Conservation (phyloP, 2,888 invertebrate species). For the Nymphalis urticae region DNA sequence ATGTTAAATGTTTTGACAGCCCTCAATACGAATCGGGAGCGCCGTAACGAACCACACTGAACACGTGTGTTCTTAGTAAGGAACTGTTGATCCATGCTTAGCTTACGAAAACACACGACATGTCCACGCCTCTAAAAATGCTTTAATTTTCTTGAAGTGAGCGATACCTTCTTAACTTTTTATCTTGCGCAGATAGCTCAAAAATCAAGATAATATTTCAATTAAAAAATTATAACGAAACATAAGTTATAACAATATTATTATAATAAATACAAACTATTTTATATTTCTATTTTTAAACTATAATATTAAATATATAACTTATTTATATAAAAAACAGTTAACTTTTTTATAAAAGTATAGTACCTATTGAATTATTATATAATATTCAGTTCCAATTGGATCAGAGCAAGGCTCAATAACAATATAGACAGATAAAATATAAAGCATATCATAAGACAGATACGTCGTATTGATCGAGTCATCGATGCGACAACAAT, state of each 20-base stretch:
- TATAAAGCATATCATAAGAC: slow-evolving; percentile 41
- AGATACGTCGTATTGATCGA: slow-evolving; percentile 73
- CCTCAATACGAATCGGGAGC: slow-evolving; percentile 45
- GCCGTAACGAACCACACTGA: slow-evolving; percentile 66
- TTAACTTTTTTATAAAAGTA: no score
- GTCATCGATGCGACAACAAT: slow-evolving; percentile 77
- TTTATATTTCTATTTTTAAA: no score
- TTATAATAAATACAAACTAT: no score
- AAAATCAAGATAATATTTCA: no score
- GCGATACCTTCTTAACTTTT: background rate
- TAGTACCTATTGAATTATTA: no score
- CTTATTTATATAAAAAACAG: no score
- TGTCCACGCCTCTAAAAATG: slow-evolving; percentile 16
- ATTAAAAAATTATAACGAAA: no score
- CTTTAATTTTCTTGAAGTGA: background rate
- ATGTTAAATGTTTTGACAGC: slow-evolving; percentile 17
- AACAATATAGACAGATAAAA: slow-evolving; percentile 6
- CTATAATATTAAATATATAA: no score
- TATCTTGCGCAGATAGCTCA: background rate
- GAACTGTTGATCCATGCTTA: slow-evolving; percentile 45
- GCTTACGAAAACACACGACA: slow-evolving; percentile 40
- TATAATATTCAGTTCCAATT: no score
- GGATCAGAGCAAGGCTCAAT: no score
- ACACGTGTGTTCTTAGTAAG: slow-evolving; percentile 44
- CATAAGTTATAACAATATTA: no score